These are phyloP conservation scores for Sinonovacula constricta DNA, from an alignment of 1,140 invertebrate genomes.

Conservation along the genomic window DNA sequence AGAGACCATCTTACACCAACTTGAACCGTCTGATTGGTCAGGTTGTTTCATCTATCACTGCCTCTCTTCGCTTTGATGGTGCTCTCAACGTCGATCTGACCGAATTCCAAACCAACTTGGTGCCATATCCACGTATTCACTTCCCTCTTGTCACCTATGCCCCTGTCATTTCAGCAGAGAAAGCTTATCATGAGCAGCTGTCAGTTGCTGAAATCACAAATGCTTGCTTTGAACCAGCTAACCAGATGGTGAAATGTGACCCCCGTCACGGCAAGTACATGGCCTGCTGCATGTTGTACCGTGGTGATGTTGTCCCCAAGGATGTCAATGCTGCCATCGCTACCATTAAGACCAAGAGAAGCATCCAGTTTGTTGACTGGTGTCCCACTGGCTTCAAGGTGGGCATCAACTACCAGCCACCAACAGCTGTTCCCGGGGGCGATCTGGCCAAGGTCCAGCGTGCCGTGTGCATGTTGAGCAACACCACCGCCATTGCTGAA, in stretches of 20 bases:
- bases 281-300: slow-evolving; percentile 74
- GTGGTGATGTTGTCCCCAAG: slow-evolving; percentile 82
- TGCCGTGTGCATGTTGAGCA: slow-evolving; percentile 83
- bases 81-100: slow-evolving; percentile 85
- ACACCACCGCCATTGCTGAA: slow-evolving; percentile 91
- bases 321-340: slow-evolving; percentile 92
- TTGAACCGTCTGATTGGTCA: slow-evolving; percentile 78
- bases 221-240: slow-evolving; percentile 90
- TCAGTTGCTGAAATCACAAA: slow-evolving; percentile 85
- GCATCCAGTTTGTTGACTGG: slow-evolving; percentile 72
- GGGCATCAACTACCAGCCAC: slow-evolving; percentile 84
- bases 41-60: too few species aligned
- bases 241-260: slow-evolving; percentile 96
- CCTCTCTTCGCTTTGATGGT: too few species aligned
- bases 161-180: too few species aligned
- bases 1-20: slow-evolving; percentile 74
- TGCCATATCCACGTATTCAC: slow-evolving; percentile 73
- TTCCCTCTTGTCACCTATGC: too few species aligned
- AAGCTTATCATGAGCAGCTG: slow-evolving; percentile 76
- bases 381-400: slow-evolving; percentile 69
- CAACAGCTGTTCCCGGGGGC: slow-evolving; percentile 84
- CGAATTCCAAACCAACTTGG: slow-evolving; percentile 86
- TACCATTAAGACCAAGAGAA: slow-evolving; percentile 86
- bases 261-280: slow-evolving; percentile 83
- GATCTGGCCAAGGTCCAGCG: slow-evolving; percentile 85